Evolutionary conservation across 2,888 invertebrate genomes (phyloP).

Genomic region (Scotopteryx bipunctaria): DNA sequence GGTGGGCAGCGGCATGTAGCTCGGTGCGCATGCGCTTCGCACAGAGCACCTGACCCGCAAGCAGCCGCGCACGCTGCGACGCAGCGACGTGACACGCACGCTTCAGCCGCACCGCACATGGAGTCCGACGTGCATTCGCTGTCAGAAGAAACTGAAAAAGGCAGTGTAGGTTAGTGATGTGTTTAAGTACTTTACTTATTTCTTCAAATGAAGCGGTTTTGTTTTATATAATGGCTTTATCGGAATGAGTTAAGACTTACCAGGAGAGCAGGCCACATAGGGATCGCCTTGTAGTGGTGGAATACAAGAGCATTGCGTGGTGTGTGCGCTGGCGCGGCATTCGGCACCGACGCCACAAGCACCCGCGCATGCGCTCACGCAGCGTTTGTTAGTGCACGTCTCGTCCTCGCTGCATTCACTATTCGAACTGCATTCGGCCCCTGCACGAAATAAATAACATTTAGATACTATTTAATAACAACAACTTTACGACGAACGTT

Average conservation of each 20-base stretch:
- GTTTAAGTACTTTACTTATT: too few relatives aligned
- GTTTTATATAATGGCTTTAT: too few relatives aligned
- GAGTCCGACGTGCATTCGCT: conserved; percentile 88
- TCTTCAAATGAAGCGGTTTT: too few relatives aligned
- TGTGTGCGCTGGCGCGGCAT: conserved; percentile 89
- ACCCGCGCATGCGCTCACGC: conserved; percentile 89
- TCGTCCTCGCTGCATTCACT: conserved; percentile 88
- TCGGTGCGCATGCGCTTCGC: conserved; percentile 89
- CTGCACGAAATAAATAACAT: conserved; percentile 43
- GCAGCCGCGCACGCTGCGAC: conserved; percentile 92
- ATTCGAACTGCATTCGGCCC: conserved; percentile 86
- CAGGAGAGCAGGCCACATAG: conserved; percentile 88
- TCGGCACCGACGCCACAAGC: conserved; percentile 91
- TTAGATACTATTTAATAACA: too few relatives aligned
- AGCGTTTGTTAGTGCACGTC: conserved; percentile 88
- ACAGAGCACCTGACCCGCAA: conserved; percentile 92
- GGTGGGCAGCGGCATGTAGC: conserved; percentile 93
- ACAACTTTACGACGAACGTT: too few relatives aligned
- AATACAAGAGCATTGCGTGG: conserved; percentile 90
- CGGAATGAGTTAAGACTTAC: conserved; percentile 43
- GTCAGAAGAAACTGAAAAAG: conserved; percentile 64
- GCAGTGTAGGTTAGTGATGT: conserved; percentile 7
- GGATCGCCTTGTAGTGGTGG: conserved; percentile 90
- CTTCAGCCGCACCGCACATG: conserved; percentile 89
- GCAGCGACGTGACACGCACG: conserved; percentile 91